Evolutionary conservation across 2,888 invertebrate genomes (phyloP).

Genomic region (Blastobasis adustella): DNA sequence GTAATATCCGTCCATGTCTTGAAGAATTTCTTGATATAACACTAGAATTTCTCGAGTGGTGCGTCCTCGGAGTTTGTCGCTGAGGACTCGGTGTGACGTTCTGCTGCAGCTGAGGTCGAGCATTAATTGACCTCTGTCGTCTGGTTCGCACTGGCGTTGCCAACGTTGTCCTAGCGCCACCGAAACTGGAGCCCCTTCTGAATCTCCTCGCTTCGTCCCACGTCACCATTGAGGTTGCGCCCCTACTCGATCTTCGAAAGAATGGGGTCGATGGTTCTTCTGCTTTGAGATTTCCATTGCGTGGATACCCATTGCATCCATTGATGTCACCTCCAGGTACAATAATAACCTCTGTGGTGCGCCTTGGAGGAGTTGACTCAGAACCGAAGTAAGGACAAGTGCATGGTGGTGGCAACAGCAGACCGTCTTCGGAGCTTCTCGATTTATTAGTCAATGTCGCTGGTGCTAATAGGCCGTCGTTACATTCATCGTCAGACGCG

Average conservation of each 20-base stretch:
- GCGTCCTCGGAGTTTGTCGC: conserved; percentile 76
- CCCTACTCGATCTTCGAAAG: conserved; percentile 69
- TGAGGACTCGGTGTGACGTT: conserved; percentile 48
- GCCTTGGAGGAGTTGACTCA: conserved; percentile 71
- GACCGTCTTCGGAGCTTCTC: conserved; percentile 61
- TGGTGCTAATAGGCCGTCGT: conserved; percentile 56
- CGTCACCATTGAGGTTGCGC: conserved; percentile 85
- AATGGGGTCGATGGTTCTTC: conserved; percentile 63
- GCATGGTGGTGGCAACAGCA: conserved; percentile 83
- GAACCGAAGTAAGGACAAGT: conserved; percentile 89
- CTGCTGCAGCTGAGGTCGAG: conserved; percentile 48
- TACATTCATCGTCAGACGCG: conserved; percentile 59
- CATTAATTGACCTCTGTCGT: conserved; percentile 48
- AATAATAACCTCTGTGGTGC: conserved; percentile 67
- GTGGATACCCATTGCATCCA: conserved; percentile 52
- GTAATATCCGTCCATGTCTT: conserved; percentile 87
- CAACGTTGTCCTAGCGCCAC: conserved; percentile 77
- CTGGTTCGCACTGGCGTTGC: conserved; percentile 67
- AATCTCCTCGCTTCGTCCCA: conserved; percentile 81
- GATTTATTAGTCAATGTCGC: conserved; percentile 54
- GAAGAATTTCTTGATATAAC: conserved; percentile 88
- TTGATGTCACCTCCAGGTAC: conserved; percentile 72
- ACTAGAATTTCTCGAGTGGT: conserved; percentile 87
- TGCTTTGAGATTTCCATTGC: conserved; percentile 46
- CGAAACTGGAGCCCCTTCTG: conserved; percentile 82